Evolutionary conservation across 2,113 vertebrate species (phyloP), one percentile per base, ranked within the genome.

Genomic region (Holacanthus passer): DNA sequence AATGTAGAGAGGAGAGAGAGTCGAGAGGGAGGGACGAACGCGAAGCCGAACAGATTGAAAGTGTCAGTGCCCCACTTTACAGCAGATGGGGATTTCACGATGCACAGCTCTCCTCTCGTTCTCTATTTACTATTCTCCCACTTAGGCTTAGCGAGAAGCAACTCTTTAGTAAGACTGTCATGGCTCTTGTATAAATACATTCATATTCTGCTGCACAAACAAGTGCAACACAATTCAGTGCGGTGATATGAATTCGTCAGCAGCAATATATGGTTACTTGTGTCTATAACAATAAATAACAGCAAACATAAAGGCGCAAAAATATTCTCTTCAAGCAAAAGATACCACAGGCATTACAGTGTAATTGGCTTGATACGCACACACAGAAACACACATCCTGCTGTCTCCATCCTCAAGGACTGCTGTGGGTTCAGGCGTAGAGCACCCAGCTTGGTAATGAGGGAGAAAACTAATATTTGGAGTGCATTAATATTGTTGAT

Each of bases 1-100:
- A 88, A 88, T 71, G 72, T 55, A 73, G 71, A 80, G 56, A 22
- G 73, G 37, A 70, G 59, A 73, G 81, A 68, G 59, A 39, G 73
- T 41, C 0, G 67, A 73, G 73, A 67, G 81, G 62, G 64, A 86
- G 88, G 79, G 82, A 78, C 68, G 31, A 89, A 82, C n/a, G 41
- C 17, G 32, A 66, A 73, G 47, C 68, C 53, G 45, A 88, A 89
- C 87, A 93, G 89, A 93, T 90, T 90, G 87, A 91, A 89, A 86
- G 88, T 91, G 92, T 93, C 93, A 91, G 88, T 70, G 82, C 77
- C 77, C 83, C 90, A 88, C 87, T 90, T 87, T 83, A 88, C 80
- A 92, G 82, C 89, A 93, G 91, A 94, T 92, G 91, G 88, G 90
- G 91, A 91, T 92, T 93, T 93, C 76, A 91, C 85, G 58, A 91